These are phyloP conservation scores for Brachionus calyciflorus DNA, from an alignment of 1,140 invertebrate species.

Conservation along the genomic window DNA sequence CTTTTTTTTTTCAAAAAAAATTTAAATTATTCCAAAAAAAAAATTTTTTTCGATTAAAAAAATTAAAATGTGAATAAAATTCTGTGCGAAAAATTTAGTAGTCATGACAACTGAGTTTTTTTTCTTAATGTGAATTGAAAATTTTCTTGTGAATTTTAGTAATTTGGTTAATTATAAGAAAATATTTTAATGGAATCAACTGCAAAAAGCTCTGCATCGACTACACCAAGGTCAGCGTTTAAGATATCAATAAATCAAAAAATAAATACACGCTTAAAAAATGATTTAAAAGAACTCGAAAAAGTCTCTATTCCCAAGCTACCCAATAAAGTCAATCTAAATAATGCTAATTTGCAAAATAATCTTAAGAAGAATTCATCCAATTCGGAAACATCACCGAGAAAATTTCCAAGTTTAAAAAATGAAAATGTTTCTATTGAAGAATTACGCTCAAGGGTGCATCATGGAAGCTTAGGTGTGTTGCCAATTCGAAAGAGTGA, in stretches of 20 bases:
- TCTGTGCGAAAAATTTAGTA: background rate
- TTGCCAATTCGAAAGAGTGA: background rate
- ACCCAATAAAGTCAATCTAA: background rate
- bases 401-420: background rate
- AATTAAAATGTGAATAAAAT: background rate
- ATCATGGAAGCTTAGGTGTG: background rate
- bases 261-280: background rate
- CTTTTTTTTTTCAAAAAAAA: background rate
- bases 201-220: slow-evolving; percentile 2
- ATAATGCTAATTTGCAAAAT: no score
- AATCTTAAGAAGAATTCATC: no score
- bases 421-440: background rate
- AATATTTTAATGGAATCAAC: background rate
- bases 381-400: background rate
- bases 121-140: background rate
- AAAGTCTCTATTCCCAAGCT: slow-evolving; percentile 25
- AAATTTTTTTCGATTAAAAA: background rate
- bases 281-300: slow-evolving; percentile 25
- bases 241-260: slow-evolving; percentile 17
- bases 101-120: background rate
- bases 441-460: background rate
- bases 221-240: background rate
- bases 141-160: no score
- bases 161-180: background rate
- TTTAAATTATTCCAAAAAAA: background rate